Evolutionary conservation across 1,140 invertebrate genomes (phyloP).

Genomic region (Macrobrachium nipponense): DNA sequence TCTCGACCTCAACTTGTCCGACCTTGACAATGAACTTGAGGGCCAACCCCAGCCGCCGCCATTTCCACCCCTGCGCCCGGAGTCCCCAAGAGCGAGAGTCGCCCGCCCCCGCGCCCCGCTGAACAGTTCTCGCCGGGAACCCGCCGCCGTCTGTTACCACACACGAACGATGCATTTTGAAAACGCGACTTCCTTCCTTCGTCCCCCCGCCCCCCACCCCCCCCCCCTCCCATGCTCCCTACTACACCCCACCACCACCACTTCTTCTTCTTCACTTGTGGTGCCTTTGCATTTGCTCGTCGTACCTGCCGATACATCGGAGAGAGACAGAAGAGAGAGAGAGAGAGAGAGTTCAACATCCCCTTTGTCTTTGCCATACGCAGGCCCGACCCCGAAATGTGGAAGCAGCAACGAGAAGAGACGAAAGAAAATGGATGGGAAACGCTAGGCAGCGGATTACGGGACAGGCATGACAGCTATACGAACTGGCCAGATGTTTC

Average conservation of each 20-base stretch:
- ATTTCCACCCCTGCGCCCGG: slow-evolving; percentile 32
- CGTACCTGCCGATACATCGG: neutral
- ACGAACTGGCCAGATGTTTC: slow-evolving; percentile 53
- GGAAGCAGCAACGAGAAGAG: neutral
- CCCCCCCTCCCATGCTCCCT: too few relatives aligned
- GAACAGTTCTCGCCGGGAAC: slow-evolving; percentile 28
- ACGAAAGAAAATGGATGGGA: slow-evolving; percentile 40
- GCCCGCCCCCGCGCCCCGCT: slow-evolving; percentile 6
- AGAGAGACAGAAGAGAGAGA: too few relatives aligned
- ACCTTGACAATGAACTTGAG: slow-evolving; percentile 55
- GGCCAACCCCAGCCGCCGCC: slow-evolving; percentile 25
- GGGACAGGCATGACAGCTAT: slow-evolving; percentile 44
- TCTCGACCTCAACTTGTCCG: slow-evolving; percentile 50
- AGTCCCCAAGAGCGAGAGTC: slow-evolving; percentile 17
- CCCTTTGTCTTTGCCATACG: neutral
- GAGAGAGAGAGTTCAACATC: neutral
- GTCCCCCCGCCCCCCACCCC: slow-evolving; percentile 8
- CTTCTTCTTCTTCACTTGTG: slow-evolving; percentile 1
- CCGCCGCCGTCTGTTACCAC: slow-evolving; percentile 55
- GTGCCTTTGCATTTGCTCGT: neutral
- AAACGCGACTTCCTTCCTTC: slow-evolving; percentile 24
- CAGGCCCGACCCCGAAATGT: neutral
- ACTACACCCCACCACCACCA: too few relatives aligned
- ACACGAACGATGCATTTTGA: slow-evolving; percentile 45
- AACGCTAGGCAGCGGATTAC: slow-evolving; percentile 13